Conservation (phyloP, 2,888 invertebrate species). For the Drosophila greeni region DNA sequence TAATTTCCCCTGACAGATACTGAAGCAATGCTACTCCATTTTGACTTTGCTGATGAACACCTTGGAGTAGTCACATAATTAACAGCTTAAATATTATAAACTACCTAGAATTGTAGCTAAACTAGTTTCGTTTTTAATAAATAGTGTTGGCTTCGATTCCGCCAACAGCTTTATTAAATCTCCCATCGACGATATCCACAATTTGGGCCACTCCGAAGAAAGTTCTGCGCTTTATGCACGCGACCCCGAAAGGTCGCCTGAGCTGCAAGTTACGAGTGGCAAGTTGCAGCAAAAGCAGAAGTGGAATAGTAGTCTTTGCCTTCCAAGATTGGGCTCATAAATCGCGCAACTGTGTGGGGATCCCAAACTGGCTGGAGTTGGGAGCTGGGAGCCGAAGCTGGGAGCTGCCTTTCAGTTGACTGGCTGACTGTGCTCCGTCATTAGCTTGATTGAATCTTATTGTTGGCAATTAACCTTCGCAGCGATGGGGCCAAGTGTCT, state of each 20-base stretch:
- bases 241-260: conserved; percentile 62
- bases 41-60: conserved; percentile 46
- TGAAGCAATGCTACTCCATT: conserved; percentile 53
- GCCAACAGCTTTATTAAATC: conserved; percentile 11
- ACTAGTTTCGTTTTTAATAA: neutral
- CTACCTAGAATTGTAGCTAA: neutral
- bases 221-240: conserved; percentile 60
- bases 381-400: conserved; percentile 32
- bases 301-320: conserved; percentile 14
- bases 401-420: conserved; percentile 13
- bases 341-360: conserved; percentile 63
- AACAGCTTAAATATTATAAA: neutral
- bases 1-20: conserved; percentile 23
- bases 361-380: conserved; percentile 34
- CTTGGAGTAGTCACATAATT: conserved; percentile 33
- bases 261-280: conserved; percentile 11
- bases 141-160: neutral
- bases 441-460: conserved; percentile 74
- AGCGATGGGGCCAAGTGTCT: conserved; percentile 53
- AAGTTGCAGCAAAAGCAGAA: conserved; percentile 7
- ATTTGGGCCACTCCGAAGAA: conserved; percentile 14
- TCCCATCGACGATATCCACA: neutral
- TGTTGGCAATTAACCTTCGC: conserved; percentile 71
- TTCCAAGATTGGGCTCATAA: conserved; percentile 50
- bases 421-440: conserved; percentile 54